Base-by-base conservation (phyloP, 2,113 vertebrate species). In the Lepus timidus region DNA sequence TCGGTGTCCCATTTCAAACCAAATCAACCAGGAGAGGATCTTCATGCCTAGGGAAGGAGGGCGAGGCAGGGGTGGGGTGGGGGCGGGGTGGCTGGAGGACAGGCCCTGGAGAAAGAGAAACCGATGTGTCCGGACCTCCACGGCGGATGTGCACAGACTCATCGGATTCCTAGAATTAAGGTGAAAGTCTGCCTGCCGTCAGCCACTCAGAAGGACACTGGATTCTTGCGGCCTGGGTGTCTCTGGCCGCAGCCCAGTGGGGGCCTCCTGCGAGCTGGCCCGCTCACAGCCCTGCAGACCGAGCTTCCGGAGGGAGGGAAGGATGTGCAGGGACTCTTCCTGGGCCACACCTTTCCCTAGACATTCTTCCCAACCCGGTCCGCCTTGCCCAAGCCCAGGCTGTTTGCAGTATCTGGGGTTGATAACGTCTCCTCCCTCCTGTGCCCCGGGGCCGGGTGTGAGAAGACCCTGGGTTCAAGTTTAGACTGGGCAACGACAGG, bases 141-240 rank as follows among this genome's bases (percentile, higher is more conserved):
- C 2, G 73, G 78, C 9, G 88, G 44, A 39, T 61, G 64, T 94
- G 97, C 96, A 81, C 65, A 90, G 68, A 78, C 81, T 90, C 87
- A 78, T 9, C 39, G 39, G 22, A 91, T 92, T 97, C 96, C 96
- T 96, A 95, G 97, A 98, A 97, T 95, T 78, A 95, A 97, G 94
- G 67, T 92, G 74, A 91, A 96, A 97, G 94, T 80, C 96, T 87
- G 55, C 61, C 68, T 70, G 62, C 61, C 74, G 58, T 58, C 49
- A 81, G 93, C 76, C 36, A 27, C 55, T 22, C 78, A 82, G 92
- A 76, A 86, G 39, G 92, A 95, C 94, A 49, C 70, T 6, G 82
- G 82, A 90, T 79, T 85, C 96, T 96, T 95, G 94, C 75, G 92
- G 94, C 88, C 68, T 70, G 81, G 83, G 33, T 1, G 17, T 33